A percentile compares a stretch with the other conserved stretches of the same genome.
Evolutionary conservation across 2,888 invertebrate species (phyloP).

Genomic region (Myopa testacea): DNA sequence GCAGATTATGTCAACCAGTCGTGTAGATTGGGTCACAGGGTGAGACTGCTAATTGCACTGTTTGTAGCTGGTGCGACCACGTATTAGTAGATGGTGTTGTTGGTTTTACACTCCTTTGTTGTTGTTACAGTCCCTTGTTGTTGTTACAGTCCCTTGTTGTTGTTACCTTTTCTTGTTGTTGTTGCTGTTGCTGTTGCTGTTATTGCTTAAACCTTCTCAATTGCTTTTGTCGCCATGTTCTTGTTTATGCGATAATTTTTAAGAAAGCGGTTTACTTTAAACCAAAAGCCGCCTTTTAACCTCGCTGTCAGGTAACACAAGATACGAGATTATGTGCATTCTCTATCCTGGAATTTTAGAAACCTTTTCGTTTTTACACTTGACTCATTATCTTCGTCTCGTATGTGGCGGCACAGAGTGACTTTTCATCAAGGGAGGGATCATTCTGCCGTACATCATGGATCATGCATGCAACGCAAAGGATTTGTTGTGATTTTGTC

Average conservation of each 20-base stretch:
- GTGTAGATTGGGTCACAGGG: slow-evolving; percentile 4
- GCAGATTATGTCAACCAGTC: neutral
- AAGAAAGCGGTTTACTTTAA: slow-evolving; percentile 7
- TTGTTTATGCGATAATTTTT: slow-evolving; percentile 27
- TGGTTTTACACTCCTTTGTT: neutral
- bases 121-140: neutral
- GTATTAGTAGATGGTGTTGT: slow-evolving; percentile 7
- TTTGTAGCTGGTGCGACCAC: neutral
- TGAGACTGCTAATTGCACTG: slow-evolving; percentile 13
- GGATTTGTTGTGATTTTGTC: slow-evolving; percentile 42
- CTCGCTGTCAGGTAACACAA: neutral
- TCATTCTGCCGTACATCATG: slow-evolving; percentile 45
- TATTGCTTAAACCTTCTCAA: slow-evolving; percentile 35
- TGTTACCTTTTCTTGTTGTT: neutral
- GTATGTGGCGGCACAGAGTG: slow-evolving; percentile 27
- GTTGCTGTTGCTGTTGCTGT: slow-evolving; percentile 9
- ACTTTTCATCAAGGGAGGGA: neutral
- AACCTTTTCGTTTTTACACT: neutral
- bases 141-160: neutral
- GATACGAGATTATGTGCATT: neutral
- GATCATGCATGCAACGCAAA: slow-evolving; percentile 26
- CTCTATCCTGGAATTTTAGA: too few relatives aligned
- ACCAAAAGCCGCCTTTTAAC: slow-evolving; percentile 13
- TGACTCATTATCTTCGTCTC: slow-evolving; percentile 41
- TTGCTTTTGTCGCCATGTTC: slow-evolving; percentile 39